Conservation (phyloP, 2,113 vertebrate species). For the Notiomystis cincta region DNA sequence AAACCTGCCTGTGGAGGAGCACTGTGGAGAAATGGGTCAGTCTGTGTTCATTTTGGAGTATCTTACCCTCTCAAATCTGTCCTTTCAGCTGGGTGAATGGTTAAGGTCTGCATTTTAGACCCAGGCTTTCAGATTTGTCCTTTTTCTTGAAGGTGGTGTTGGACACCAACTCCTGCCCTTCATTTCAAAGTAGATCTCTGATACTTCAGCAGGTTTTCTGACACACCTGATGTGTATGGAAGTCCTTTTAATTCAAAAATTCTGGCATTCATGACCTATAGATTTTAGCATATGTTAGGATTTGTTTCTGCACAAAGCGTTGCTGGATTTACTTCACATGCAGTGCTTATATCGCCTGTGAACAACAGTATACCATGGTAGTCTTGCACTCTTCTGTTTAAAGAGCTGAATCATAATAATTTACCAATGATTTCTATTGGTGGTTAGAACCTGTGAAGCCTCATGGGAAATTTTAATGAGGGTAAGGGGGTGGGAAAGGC, state of each 20-base stretch:
- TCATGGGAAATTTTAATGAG: not conserved
- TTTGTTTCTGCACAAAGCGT: not conserved
- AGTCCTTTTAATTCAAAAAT: not conserved
- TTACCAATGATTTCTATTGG: not conserved
- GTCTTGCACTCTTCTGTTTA: not conserved
- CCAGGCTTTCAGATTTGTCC: not conserved
- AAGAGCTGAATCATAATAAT: not conserved
- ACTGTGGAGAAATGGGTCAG: not conserved
- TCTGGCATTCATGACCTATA: not conserved
- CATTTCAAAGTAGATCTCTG: not conserved
- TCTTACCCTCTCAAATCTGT: not conserved
- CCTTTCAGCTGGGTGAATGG: not conserved
- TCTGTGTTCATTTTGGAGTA: not conserved
- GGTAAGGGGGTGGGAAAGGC: not conserved
- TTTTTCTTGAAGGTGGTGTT: not conserved
- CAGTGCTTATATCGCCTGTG: not conserved
- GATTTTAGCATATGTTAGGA: not conserved
- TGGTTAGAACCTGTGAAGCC: not conserved
- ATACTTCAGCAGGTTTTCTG: not conserved
- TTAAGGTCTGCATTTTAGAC: not conserved
- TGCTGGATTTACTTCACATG: not conserved
- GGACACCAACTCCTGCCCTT: not conserved
- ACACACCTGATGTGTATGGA: fast-evolving
- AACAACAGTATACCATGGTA: not conserved
- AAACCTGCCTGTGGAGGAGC: not conserved